Evolutionary conservation across 2,113 vertebrate genomes (phyloP).

Genomic region (Phyllostomus discolor): DNA sequence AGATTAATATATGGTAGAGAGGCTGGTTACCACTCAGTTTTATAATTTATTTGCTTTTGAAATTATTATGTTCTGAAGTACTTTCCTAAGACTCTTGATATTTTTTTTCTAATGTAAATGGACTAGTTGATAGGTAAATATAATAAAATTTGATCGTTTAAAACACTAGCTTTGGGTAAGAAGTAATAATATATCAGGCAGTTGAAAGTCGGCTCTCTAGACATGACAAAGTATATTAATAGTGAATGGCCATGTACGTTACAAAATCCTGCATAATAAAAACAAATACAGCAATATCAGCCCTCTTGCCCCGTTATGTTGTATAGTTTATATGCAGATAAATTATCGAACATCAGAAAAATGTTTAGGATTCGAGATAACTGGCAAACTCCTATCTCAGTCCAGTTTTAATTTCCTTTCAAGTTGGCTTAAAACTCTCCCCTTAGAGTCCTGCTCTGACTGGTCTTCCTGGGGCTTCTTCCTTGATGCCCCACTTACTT

Average conservation of each 20-base stretch:
- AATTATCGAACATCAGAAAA: background rate
- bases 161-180: background rate
- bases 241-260: background rate
- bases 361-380: background rate
- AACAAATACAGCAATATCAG: background rate
- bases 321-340: background rate
- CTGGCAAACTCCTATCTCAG: background rate
- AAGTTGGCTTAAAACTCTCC: background rate
- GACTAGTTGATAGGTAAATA: background rate
- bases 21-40: background rate
- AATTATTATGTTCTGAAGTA: background rate
- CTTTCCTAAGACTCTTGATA: background rate
- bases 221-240: background rate
- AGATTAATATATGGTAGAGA: background rate
- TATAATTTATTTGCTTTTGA: background rate
- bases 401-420: background rate
- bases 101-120: background rate
- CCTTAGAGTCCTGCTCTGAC: background rate
- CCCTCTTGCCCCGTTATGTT: background rate
- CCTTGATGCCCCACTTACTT: background rate
- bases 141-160: background rate
- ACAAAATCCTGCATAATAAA: background rate
- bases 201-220: background rate
- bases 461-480: background rate
- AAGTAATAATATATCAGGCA: background rate